phyloP scores from a whole-genome alignment of 2,888 invertebrate genomes.

The Ormyrus pomaceus region DNA sequence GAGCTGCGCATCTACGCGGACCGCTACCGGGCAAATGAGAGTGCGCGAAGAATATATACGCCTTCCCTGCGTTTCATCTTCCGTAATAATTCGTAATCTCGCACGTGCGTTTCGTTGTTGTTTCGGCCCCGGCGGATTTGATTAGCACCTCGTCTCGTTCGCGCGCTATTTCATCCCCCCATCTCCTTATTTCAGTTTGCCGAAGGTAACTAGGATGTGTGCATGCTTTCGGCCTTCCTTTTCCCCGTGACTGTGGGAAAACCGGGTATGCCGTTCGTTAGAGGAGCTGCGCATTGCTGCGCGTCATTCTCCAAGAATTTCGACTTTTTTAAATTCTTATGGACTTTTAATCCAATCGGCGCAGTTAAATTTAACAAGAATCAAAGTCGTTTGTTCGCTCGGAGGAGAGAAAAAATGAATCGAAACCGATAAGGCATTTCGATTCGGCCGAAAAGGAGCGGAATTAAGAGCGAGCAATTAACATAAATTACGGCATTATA shows the following conservation, averaged over 20 bases:
- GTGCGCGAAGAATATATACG: background rate
- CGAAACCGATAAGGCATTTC: background rate
- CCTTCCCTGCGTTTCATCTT: slow-evolving; percentile 23
- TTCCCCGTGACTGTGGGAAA: background rate
- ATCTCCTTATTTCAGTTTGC: slow-evolving; percentile 26
- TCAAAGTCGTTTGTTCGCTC: background rate
- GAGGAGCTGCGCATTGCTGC: no score
- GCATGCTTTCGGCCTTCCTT: background rate
- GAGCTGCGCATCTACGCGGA: background rate
- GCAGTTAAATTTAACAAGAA: background rate
- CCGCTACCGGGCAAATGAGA: slow-evolving; percentile 20
- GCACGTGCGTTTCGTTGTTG: slow-evolving; percentile 21
- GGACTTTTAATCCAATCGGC: background rate
- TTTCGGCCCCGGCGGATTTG: background rate
- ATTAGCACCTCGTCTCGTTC: slow-evolving; percentile 42
- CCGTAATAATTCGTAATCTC: slow-evolving; percentile 31
- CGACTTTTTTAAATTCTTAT: no score
- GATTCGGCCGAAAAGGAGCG: background rate
- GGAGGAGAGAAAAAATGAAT: slow-evolving; percentile 1
- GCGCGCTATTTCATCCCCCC: slow-evolving; percentile 11
- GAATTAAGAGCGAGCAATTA: slow-evolving; percentile 10
- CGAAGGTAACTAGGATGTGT: background rate
- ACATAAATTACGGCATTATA: slow-evolving; percentile 14
- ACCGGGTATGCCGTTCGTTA: no score
- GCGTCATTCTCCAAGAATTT: no score